Conservation (phyloP, 2,888 invertebrate species). For the Cephus spinipes region DNA sequence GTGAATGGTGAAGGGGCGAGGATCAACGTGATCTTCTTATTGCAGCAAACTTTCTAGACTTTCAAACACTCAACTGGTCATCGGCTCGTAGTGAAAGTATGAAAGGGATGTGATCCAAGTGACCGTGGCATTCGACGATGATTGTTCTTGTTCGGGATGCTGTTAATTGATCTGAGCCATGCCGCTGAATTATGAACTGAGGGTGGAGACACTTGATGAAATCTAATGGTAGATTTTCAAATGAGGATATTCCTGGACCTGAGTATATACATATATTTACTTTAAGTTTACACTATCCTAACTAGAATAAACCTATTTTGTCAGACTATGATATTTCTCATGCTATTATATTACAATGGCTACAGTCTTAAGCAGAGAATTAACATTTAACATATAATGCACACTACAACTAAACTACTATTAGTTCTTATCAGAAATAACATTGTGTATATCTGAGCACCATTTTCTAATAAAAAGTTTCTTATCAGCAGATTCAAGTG, state of each 20-base stretch:
- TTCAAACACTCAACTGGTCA: slow-evolving; percentile 56
- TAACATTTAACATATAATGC: neutral
- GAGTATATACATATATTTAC: neutral
- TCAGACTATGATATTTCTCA: neutral
- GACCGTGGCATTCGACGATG: slow-evolving; percentile 45
- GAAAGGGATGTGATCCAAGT: slow-evolving; percentile 36
- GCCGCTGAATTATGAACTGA: neutral
- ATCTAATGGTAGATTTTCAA: neutral
- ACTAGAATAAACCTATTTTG: neutral
- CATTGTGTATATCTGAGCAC: neutral
- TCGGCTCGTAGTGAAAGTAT: slow-evolving; percentile 57
- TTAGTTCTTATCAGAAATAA: neutral
- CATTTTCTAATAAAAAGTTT: neutral
- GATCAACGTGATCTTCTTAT: slow-evolving; percentile 7
- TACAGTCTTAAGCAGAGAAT: neutral
- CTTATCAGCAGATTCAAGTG: neutral
- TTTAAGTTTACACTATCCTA: neutral
- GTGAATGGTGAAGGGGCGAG: neutral
- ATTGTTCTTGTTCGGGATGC: slow-evolving; percentile 8
- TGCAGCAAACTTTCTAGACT: slow-evolving; percentile 52
- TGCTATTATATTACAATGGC: neutral
- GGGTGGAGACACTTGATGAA: neutral
- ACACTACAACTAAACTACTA: neutral
- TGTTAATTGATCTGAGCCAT: neutral
- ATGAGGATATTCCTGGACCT: neutral